These are phyloP conservation scores for Lasioglossum marginatum DNA, from an alignment of 2,888 invertebrate genomes.

Conservation along the genomic window DNA sequence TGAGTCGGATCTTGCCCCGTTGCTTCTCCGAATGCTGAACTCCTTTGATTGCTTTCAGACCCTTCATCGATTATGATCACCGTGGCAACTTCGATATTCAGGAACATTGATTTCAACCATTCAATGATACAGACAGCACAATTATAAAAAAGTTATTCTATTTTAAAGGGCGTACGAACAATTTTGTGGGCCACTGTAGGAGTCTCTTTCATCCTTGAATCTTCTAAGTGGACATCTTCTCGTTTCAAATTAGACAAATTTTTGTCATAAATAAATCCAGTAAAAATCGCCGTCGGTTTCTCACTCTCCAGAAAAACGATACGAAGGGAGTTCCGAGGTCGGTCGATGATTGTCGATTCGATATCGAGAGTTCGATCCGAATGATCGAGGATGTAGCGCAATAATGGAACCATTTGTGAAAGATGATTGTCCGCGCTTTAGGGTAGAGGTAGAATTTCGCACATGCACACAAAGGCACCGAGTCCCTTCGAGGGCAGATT, in stretches of 20 bases:
- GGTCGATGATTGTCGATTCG: not conserved
- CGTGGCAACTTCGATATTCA: not conserved
- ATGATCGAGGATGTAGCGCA: not conserved
- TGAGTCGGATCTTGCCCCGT: not conserved
- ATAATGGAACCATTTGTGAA: not conserved
- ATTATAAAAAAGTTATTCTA: no score
- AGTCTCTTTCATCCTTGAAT: no score
- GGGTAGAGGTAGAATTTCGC: not conserved
- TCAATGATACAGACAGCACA: not conserved
- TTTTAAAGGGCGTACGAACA: no score
- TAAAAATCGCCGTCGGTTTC: no score
- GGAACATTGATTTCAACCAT: not conserved
- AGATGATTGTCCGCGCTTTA: not conserved
- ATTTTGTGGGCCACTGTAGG: no score
- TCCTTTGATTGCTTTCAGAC: not conserved
- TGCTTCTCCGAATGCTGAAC: not conserved
- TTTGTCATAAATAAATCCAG: no score
- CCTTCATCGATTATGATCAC: not conserved
- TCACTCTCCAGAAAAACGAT: not conserved
- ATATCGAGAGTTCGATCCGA: not conserved
- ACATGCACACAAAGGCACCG: not conserved
- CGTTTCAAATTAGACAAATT: no score
- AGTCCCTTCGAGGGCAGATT: slow-evolving; percentile 10
- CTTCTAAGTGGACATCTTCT: no score
- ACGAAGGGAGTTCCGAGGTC: not conserved